Percentiles rank a stretch among this genome's conserved stretches.
Evolutionary conservation across 2,113 vertebrate species (phyloP).

Genomic region (Porphyrio hochstetteri): DNA sequence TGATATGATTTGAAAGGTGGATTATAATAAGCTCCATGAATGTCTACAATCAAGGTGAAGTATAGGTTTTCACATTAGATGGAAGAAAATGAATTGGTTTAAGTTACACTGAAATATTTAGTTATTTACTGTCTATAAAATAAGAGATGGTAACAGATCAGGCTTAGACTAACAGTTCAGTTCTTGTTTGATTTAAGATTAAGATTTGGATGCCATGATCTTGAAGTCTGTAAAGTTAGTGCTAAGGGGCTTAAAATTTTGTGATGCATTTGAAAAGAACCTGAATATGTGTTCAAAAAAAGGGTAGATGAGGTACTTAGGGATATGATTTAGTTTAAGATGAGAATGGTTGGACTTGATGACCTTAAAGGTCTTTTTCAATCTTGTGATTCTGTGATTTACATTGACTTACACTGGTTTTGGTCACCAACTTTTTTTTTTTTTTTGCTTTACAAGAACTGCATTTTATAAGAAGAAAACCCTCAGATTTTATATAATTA

Average conservation of each 20-base stretch:
- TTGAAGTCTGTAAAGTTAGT: background rate
- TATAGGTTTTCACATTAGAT: background rate
- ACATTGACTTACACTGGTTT: background rate
- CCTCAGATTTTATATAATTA: background rate
- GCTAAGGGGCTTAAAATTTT: background rate
- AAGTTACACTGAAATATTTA: background rate
- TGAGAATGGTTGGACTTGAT: too few relatives aligned
- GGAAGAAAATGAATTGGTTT: background rate
- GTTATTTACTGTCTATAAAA: background rate
- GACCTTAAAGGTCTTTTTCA: too few relatives aligned
- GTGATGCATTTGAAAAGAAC: background rate
- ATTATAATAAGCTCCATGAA: background rate
- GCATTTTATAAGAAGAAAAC: background rate
- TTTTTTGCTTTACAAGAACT: background rate
- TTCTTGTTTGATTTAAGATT: background rate
- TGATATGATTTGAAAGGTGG: background rate
- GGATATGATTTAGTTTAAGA: too few relatives aligned
- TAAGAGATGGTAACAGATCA: background rate
- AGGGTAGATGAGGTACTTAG: too few relatives aligned
- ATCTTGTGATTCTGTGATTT: too few relatives aligned
- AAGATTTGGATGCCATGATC: background rate
- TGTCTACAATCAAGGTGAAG: background rate
- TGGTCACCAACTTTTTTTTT: background rate
- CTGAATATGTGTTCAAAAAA: too few relatives aligned
- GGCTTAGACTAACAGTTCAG: background rate